A percentile compares a stretch with the other conserved stretches of the same genome.
Evolutionary conservation across 2,888 invertebrate genomes (phyloP).

Genomic region (Chalcosyrphus nemorum): DNA sequence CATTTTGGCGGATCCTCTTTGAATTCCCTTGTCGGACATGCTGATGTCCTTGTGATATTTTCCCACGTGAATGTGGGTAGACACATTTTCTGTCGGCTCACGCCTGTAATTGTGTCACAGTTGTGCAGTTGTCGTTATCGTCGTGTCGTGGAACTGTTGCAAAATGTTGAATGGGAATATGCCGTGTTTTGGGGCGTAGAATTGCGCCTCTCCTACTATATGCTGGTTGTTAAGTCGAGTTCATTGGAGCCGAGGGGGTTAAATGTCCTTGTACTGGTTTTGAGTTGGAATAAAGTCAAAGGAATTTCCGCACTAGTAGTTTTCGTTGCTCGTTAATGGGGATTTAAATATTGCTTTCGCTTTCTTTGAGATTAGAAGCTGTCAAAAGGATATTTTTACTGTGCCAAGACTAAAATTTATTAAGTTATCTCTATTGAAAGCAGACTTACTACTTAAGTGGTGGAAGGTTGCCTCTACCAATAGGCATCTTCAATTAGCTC

Average conservation of each 20-base stretch:
- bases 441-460: no score
- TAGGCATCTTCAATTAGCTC: no score
- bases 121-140: conserved; percentile 51
- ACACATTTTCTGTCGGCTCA: conserved; percentile 33
- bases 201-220: neutral
- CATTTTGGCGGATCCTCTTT: neutral
- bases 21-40: conserved; percentile 22
- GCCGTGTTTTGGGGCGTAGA: conserved; percentile 28
- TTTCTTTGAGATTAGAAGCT: neutral
- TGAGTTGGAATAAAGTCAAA: neutral
- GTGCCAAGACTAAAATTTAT: no score
- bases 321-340: no score
- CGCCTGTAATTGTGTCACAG: conserved; percentile 52
- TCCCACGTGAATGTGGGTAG: conserved; percentile 43
- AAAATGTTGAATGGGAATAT: conserved; percentile 30
- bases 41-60: conserved; percentile 52
- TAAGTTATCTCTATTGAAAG: no score
- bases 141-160: conserved; percentile 24
- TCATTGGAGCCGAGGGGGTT: conserved; percentile 19
- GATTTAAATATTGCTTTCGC: no score
- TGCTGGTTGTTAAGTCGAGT: conserved; percentile 21
- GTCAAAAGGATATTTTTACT: no score
- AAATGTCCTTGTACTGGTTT: conserved; percentile 43
- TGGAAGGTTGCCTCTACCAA: no score
- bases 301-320: no score